These are phyloP conservation scores for Henicopernis longicauda DNA, from an alignment of 2,113 vertebrate species.

Conservation along the genomic window DNA sequence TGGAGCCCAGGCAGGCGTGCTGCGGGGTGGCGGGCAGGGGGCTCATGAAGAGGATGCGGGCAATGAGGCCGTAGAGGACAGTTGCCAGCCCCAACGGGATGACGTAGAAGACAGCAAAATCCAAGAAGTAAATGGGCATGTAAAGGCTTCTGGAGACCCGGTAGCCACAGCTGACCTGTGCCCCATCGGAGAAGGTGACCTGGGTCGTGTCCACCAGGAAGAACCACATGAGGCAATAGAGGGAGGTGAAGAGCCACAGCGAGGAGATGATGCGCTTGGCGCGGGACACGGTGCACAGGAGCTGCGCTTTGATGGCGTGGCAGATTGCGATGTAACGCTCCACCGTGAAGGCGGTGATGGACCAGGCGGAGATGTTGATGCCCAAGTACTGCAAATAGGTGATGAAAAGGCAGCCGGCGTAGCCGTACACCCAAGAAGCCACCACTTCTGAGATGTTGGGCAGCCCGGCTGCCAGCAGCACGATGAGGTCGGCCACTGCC, in stretches of 20 bases:
- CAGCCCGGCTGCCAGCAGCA: slow-evolving; percentile 79
- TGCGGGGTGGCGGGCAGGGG: slow-evolving; percentile 65
- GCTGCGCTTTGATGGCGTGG: slow-evolving; percentile 81
- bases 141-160: slow-evolving; percentile 81
- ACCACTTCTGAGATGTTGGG: slow-evolving; percentile 81
- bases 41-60: slow-evolving; percentile 77
- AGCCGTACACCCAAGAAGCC: slow-evolving; percentile 82
- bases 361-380: slow-evolving; percentile 84
- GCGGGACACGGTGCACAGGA: slow-evolving; percentile 79
- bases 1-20: slow-evolving; percentile 57
- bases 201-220: slow-evolving; percentile 84
- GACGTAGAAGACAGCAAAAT: slow-evolving; percentile 80
- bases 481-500: slow-evolving; percentile 81
- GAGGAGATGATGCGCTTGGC: slow-evolving; percentile 82
- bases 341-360: slow-evolving; percentile 82
- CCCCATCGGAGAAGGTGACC: slow-evolving; percentile 73
- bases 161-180: slow-evolving; percentile 80
- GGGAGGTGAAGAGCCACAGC: slow-evolving; percentile 81
- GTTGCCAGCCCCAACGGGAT: slow-evolving; percentile 77
- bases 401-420: slow-evolving; percentile 82
- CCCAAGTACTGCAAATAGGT: slow-evolving; percentile 87
- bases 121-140: slow-evolving; percentile 86
- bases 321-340: slow-evolving; percentile 86
- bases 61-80: slow-evolving; percentile 79
- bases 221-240: slow-evolving; percentile 87